Conservation (phyloP, 2,797 vertebrate genomes). For the Sebastes kiyomatsui region DNA sequence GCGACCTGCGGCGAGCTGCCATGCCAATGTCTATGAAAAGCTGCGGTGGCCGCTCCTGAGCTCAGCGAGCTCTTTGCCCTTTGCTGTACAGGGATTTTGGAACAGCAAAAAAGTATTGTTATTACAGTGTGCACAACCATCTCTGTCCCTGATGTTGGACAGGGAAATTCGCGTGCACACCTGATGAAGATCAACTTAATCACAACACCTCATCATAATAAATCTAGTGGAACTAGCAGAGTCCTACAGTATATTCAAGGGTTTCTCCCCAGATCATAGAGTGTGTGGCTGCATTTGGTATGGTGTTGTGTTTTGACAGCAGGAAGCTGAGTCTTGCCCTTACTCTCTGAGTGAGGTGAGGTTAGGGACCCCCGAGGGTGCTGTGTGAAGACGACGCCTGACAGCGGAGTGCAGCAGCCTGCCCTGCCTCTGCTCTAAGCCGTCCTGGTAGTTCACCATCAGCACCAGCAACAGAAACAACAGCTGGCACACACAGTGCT, state of each 20-base stretch:
- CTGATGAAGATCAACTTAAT: no score
- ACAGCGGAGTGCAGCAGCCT: constrained; percentile 73
- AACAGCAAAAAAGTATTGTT: no score
- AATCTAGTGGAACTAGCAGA: no score
- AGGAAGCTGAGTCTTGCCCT: constrained; percentile 3
- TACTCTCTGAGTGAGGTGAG: constrained; percentile 76
- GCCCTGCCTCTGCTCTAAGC: constrained; percentile 70
- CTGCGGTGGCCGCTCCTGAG: no score
- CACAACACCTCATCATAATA: no score
- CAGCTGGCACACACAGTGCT: constrained; percentile 82
- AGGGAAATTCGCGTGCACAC: no score
- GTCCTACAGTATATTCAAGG: neutral
- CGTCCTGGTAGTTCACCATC: constrained; percentile 84
- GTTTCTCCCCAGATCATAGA: neutral
- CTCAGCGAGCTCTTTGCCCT: no score
- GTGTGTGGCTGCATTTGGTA: neutral
- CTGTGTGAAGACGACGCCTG: constrained; percentile 58
- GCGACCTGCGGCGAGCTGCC: no score
- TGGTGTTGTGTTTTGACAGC: neutral
- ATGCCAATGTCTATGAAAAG: no score
- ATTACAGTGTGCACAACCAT: no score
- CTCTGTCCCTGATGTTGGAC: no score
- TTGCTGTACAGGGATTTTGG: no score
- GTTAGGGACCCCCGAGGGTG: constrained; percentile 50
- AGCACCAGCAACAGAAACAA: constrained; percentile 83